A percentile compares a stretch with the other conserved stretches of the same genome.
phyloP scores from a whole-genome alignment of 2,113 vertebrate genomes.

The Lampris megalopsis region DNA sequence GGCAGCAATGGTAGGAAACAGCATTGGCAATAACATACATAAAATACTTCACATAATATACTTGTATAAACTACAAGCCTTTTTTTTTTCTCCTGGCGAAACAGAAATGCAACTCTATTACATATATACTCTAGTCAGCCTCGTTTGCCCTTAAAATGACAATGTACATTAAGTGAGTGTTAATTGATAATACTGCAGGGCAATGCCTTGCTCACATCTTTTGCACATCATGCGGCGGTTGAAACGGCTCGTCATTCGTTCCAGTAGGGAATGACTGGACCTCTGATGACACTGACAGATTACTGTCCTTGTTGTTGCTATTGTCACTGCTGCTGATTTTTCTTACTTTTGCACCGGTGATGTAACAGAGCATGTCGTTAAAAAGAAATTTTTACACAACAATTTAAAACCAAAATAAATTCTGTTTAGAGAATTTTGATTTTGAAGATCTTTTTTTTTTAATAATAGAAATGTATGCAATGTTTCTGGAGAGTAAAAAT shows the following conservation, averaged over 20 bases:
- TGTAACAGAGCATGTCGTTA: too few species aligned
- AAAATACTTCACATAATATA: slow-evolving; percentile 56
- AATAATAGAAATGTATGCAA: too few species aligned
- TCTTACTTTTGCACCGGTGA: not conserved
- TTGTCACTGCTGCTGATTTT: not conserved
- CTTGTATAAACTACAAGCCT: slow-evolving; percentile 69
- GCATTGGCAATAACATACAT: slow-evolving; percentile 75
- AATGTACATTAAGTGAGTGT: slow-evolving; percentile 13
- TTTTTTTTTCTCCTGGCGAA: slow-evolving; percentile 61
- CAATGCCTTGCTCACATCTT: slow-evolving; percentile 72
- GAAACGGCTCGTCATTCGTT: not conserved
- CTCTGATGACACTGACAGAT: not conserved
- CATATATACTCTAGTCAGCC: slow-evolving; percentile 35
- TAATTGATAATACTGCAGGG: slow-evolving; percentile 37
- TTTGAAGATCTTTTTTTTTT: too few species aligned
- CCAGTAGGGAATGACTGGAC: not conserved
- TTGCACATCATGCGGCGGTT: not conserved
- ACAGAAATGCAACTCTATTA: slow-evolving; percentile 63
- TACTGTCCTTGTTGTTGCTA: not conserved
- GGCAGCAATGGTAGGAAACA: slow-evolving; percentile 81
- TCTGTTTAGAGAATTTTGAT: too few species aligned
- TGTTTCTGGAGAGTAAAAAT: too few species aligned
- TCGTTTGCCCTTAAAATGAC: slow-evolving; percentile 34
- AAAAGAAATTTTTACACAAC: not conserved
- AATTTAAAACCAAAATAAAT: not conserved